These are phyloP conservation scores for Chromoteleia sp. DNA, from an alignment of 2,888 invertebrate genomes.

Conservation along the genomic window DNA sequence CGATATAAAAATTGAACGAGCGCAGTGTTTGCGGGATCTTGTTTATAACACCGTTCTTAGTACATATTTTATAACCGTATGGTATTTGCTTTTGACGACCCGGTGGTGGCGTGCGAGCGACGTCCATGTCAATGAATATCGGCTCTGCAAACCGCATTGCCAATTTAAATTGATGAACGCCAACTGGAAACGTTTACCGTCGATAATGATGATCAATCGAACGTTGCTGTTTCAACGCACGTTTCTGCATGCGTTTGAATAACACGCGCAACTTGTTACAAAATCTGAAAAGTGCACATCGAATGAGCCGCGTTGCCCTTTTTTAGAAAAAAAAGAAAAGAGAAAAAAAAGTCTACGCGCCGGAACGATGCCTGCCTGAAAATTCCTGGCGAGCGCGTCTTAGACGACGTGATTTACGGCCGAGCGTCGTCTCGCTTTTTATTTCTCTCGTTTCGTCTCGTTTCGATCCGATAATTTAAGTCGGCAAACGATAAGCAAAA, in stretches of 20 bases:
- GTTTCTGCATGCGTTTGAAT: constrained; percentile 12
- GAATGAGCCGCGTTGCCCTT: constrained; percentile 5
- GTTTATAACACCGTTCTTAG: constrained; percentile 20
- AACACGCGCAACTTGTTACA: constrained; percentile 20
- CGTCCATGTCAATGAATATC: constrained; percentile 52
- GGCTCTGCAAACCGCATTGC: constrained; percentile 46
- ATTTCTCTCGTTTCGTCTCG: too few species aligned
- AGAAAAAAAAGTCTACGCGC: background rate
- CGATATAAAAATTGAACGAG: constrained; percentile 11
- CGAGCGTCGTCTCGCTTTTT: too few species aligned
- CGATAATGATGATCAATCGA: constrained; percentile 72
- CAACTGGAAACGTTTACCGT: constrained; percentile 58
- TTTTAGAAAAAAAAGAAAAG: too few species aligned
- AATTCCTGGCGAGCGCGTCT: too few species aligned
- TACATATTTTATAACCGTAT: constrained; percentile 29
- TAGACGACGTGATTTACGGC: too few species aligned
- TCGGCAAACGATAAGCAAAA: background rate
- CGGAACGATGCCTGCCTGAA: background rate
- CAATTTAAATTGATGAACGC: constrained; percentile 69
- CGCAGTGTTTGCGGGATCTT: background rate
- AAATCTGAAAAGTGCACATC: constrained; percentile 31
- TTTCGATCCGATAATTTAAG: too few species aligned
- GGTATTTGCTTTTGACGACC: constrained; percentile 14
- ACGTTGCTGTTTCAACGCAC: constrained; percentile 46
- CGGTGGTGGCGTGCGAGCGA: constrained; percentile 8